Evolutionary conservation across 2,888 invertebrate genomes (phyloP).

Genomic region (Polyploca ridens): DNA sequence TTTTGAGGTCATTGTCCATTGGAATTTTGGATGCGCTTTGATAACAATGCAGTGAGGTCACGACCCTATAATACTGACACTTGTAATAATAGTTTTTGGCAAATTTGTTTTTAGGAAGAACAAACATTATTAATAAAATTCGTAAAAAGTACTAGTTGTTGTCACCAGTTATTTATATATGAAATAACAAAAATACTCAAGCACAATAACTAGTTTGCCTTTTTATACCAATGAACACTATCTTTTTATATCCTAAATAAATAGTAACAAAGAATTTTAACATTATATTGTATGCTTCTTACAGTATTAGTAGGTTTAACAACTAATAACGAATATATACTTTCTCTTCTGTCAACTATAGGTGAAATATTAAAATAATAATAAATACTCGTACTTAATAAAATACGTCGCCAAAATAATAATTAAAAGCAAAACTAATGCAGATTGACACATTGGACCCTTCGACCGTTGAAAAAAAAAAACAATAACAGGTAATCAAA

Average conservation of each 20-base stretch:
- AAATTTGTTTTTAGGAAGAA: background rate
- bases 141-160: too few species aligned
- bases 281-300: background rate
- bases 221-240: too few species aligned
- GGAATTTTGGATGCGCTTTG: constrained; percentile 61
- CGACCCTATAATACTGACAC: constrained; percentile 47
- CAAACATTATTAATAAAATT: background rate
- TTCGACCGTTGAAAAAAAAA: constrained; percentile 49
- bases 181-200: too few species aligned
- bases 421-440: constrained; percentile 60
- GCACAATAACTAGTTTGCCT: too few species aligned
- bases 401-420: constrained; percentile 48
- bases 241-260: too few species aligned
- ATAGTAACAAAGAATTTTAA: too few species aligned
- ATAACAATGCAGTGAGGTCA: constrained; percentile 56
- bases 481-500: constrained; percentile 74
- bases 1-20: constrained; percentile 75
- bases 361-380: constrained; percentile 23
- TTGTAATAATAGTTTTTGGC: background rate
- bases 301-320: too few species aligned
- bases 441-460: constrained; percentile 72
- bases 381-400: constrained; percentile 19
- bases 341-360: too few species aligned
- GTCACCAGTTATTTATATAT: too few species aligned
- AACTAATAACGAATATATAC: background rate